Conservation (phyloP, 2,888 invertebrate species). For the Parthenolecanium corni region DNA sequence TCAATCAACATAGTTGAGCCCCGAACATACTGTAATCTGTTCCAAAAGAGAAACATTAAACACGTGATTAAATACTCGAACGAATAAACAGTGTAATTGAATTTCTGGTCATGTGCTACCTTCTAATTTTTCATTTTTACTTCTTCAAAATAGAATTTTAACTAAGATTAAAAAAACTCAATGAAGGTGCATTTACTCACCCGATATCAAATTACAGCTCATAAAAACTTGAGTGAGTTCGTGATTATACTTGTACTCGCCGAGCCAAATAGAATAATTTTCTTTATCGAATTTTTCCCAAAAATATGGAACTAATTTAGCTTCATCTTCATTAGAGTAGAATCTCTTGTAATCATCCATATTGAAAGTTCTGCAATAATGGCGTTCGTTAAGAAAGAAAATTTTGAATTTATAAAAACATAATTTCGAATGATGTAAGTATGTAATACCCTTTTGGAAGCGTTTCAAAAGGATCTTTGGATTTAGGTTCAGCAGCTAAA, state of each 20-base stretch:
- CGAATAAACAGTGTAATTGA: too few relatives aligned
- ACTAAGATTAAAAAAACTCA: too few relatives aligned
- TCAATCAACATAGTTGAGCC: too few relatives aligned
- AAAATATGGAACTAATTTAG: constrained; percentile 90
- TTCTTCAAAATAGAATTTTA: too few relatives aligned
- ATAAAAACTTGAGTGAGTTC: constrained; percentile 89
- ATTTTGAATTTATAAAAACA: not conserved
- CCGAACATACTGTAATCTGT: too few relatives aligned
- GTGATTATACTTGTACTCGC: constrained; percentile 91
- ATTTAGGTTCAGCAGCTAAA: constrained; percentile 63
- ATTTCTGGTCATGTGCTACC: too few relatives aligned
- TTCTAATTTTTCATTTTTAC: too few relatives aligned
- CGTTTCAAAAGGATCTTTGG: constrained; percentile 81
- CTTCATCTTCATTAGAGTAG: constrained; percentile 93
- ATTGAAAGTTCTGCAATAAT: constrained; percentile 59
- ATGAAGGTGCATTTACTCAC: too few relatives aligned
- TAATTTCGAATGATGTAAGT: not conserved
- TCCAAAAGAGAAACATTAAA: too few relatives aligned
- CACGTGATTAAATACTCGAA: too few relatives aligned
- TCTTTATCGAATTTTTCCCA: constrained; percentile 96
- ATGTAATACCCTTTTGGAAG: constrained; percentile 69
- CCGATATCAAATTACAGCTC: constrained; percentile 95
- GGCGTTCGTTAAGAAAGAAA: constrained; percentile 33
- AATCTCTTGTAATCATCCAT: constrained; percentile 95
- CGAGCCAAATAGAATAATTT: constrained; percentile 92